A percentile compares a stretch with the other conserved stretches of the same genome.
phyloP scores from a whole-genome alignment of 1,140 invertebrate species.

The Platyura marginata region DNA sequence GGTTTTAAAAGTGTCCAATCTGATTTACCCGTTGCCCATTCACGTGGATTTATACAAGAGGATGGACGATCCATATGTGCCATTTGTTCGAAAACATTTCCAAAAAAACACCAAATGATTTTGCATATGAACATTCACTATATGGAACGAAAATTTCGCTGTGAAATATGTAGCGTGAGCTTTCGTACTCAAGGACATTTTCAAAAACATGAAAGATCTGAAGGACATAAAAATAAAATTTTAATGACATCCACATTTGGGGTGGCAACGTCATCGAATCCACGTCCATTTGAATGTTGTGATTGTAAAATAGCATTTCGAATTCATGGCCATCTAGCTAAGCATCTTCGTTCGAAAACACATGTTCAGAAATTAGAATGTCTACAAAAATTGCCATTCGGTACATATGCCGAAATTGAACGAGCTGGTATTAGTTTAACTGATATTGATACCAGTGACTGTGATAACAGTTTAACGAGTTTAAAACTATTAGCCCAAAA shows the following conservation, averaged over 20 bases:
- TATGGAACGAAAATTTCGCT: conserved; percentile 79
- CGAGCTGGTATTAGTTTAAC: conserved; percentile 74
- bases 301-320: conserved; percentile 93
- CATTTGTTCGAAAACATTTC: conserved; percentile 82
- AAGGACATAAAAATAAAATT: conserved; percentile 80
- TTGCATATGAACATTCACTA: conserved; percentile 94
- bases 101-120: conserved; percentile 70
- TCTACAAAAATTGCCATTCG: conserved; percentile 80
- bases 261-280: conserved; percentile 68
- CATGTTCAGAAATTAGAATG: conserved; percentile 93
- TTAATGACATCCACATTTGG: conserved; percentile 75
- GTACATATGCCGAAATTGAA: conserved; percentile 90
- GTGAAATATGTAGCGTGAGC: conserved; percentile 76
- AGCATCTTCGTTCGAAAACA: conserved; percentile 91
- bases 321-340: conserved; percentile 89
- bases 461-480: conserved; percentile 79
- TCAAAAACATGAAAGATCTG: conserved; percentile 78
- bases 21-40: conserved; percentile 9
- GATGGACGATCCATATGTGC: conserved; percentile 68
- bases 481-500: conserved; percentile 59
- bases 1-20: conserved; percentile 17
- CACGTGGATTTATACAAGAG: conserved; percentile 26
- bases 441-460: conserved; percentile 86
- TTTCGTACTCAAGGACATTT: conserved; percentile 83
- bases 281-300: conserved; percentile 82